Conservation (phyloP, 2,113 vertebrate genomes). For the Bos indicus region DNA sequence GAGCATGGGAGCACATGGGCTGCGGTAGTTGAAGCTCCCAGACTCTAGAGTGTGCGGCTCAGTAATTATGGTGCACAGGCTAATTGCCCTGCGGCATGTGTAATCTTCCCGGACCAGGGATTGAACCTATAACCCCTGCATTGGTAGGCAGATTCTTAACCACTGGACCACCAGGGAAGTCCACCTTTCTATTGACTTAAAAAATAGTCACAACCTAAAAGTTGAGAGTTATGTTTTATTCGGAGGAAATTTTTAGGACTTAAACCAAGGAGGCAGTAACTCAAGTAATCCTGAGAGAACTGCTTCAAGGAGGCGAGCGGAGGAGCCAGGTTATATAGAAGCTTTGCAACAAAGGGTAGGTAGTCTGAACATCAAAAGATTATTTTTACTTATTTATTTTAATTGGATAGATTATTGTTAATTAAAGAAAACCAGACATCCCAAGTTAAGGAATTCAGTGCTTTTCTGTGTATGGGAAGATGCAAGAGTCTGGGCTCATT, state of each 20-base stretch:
- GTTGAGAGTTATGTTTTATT: neutral
- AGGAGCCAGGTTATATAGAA: neutral
- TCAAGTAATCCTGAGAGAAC: neutral
- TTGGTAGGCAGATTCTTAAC: neutral
- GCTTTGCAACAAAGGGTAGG: neutral
- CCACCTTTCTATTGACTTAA: neutral
- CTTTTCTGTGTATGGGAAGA: neutral
- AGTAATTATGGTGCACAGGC: neutral
- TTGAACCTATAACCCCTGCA: neutral
- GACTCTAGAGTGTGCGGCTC: neutral
- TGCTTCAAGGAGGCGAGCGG: neutral
- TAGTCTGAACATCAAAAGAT: neutral
- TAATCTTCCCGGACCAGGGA: neutral
- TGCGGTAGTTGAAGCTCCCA: neutral
- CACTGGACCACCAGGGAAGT: neutral
- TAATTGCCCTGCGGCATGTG: neutral
- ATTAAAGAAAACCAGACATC: neutral
- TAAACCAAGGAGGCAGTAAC: neutral
- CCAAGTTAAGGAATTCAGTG: neutral
- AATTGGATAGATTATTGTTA: neutral
- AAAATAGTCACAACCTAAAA: neutral
- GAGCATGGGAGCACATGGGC: neutral
- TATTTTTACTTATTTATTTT: neutral
- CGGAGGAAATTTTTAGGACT: neutral
- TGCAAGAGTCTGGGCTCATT: neutral